Evolutionary conservation across 2,113 vertebrate species (phyloP).

Genomic region (Romanogobio albipinnatus): DNA sequence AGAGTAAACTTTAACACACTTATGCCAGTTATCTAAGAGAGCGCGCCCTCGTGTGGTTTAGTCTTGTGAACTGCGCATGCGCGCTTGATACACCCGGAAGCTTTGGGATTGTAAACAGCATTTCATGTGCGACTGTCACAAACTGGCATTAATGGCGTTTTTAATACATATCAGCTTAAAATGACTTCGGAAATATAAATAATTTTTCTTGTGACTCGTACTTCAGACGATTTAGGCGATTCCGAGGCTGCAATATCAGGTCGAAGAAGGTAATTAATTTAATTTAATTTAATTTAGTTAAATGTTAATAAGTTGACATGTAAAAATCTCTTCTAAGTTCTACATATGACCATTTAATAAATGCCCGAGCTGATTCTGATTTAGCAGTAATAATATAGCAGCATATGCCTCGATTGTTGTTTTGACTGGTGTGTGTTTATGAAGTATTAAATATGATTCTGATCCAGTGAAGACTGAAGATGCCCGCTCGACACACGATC

Average conservation of each 20-base stretch:
- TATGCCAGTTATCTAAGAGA: neutral
- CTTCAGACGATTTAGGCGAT: neutral
- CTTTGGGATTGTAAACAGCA: neutral
- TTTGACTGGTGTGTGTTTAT: neutral
- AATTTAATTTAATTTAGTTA: neutral
- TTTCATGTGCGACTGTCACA: neutral
- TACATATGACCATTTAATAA: neutral
- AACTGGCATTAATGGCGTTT: neutral
- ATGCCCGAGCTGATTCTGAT: neutral
- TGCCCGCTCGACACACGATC: slow-evolving; percentile 84
- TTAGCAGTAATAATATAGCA: neutral
- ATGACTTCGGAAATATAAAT: neutral
- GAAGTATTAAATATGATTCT: neutral
- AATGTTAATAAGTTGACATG: neutral
- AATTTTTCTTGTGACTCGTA: neutral
- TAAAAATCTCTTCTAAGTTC: neutral
- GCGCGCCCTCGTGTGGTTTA: neutral
- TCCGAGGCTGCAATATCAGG: neutral
- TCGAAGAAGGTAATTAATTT: neutral
- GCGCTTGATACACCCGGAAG: neutral
- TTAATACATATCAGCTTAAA: neutral
- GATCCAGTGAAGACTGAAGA: slow-evolving; percentile 65
- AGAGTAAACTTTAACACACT: too few species aligned
- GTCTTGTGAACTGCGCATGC: neutral
- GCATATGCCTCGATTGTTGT: neutral